Evolutionary conservation across 37 sponge, comb jelly and placozoan species (phyloP).

Genomic region (Tethya wilhelma): DNA sequence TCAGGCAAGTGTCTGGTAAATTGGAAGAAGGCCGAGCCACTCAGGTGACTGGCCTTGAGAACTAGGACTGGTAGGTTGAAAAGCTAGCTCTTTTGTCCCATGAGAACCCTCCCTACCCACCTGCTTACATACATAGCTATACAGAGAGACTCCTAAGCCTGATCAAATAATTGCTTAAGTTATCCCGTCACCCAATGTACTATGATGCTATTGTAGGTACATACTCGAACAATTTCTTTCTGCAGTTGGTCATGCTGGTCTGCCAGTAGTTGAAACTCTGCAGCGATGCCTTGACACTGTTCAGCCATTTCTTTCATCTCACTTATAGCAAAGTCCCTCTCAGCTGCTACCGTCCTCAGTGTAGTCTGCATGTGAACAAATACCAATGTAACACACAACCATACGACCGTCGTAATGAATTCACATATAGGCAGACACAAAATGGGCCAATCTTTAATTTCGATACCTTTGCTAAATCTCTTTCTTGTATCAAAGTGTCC

Average conservation of each 20-base stretch:
- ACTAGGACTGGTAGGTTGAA: no score
- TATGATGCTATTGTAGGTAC: not conserved
- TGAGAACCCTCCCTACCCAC: not conserved
- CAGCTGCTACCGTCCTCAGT: conserved; percentile 22
- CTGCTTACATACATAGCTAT: no score
- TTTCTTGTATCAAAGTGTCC: conserved; percentile 22
- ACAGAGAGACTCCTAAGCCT: no score
- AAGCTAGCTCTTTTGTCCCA: no score
- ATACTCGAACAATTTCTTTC: conserved; percentile 32
- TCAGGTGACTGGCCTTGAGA: no score
- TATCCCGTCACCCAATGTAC: not conserved
- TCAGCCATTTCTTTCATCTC: conserved; percentile 62
- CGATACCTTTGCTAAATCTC: conserved; percentile 44
- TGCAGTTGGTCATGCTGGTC: conserved; percentile 25
- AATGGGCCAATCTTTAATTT: not conserved
- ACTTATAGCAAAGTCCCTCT: conserved; percentile 64
- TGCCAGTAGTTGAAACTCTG: conserved; percentile 51
- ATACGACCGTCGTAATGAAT: not conserved
- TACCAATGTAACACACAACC: not conserved
- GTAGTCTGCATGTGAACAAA: conserved; percentile 8
- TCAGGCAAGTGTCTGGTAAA: no score
- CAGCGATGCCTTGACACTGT: conserved; percentile 45
- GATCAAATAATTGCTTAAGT: not conserved
- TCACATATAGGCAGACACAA: not conserved
- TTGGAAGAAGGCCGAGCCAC: no score